These are phyloP conservation scores for Protomyctophum bolini DNA, from an alignment of 2,113 vertebrate genomes.

Conservation along the genomic window DNA sequence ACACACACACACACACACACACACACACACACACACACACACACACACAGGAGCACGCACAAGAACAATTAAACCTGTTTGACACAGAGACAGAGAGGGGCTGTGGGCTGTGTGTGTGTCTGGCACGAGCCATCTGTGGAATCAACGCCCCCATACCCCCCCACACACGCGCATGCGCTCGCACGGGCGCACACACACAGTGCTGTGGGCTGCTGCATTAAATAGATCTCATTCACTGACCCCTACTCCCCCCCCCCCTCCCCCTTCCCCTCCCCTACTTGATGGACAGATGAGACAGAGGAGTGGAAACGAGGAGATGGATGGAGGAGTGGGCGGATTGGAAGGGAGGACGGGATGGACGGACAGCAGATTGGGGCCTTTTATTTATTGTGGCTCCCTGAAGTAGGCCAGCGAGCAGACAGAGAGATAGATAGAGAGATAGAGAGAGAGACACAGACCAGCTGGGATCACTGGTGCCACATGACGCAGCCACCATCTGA, in stretches of 20 bases:
- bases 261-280: constrained; percentile 16
- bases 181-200: constrained; percentile 2
- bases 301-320: constrained; percentile 8
- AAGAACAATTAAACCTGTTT: constrained; percentile 71
- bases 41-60: constrained; percentile 32
- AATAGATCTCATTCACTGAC: constrained; percentile 25
- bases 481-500: neutral
- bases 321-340: constrained; percentile 6
- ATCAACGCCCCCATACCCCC: neutral
- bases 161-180: neutral
- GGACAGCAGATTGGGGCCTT: constrained; percentile 54
- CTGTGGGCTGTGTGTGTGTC: constrained; percentile 57
- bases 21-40: constrained; percentile 39
- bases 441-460: constrained; percentile 43
- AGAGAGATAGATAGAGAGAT: constrained; percentile 28
- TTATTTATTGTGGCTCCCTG: constrained; percentile 42
- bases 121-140: constrained; percentile 74
- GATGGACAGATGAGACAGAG: constrained; percentile 54
- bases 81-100: constrained; percentile 67
- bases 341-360: constrained; percentile 11
- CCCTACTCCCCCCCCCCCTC: constrained; percentile 22
- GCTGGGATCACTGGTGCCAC: constrained; percentile 42
- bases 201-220: constrained; percentile 4
- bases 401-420: constrained; percentile 61
- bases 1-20: constrained; percentile 33